A percentile compares a stretch with the other conserved stretches of the same genome.
Conservation (phyloP, 2,888 invertebrate species). For the Lasioglossum lativentre region DNA sequence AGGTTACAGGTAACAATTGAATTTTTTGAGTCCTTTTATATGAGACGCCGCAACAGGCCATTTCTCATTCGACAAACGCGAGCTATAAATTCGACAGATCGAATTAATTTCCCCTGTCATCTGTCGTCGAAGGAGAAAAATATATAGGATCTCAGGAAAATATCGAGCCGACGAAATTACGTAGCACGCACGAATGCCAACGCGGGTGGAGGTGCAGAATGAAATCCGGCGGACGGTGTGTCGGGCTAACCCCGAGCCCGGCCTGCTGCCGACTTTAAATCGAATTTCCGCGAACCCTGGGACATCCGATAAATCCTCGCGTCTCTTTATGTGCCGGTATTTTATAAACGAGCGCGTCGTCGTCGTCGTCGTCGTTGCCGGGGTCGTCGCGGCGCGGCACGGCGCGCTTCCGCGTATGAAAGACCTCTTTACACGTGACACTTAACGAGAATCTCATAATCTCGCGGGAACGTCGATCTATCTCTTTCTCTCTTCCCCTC, state of each 20-base stretch:
- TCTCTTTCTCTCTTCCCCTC: slow-evolving; percentile 25
- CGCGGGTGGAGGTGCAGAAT: neutral
- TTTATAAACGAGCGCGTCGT: slow-evolving; percentile 59
- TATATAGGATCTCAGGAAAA: neutral
- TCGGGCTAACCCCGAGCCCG: neutral
- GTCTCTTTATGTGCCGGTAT: slow-evolving; percentile 61
- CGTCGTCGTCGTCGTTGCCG: slow-evolving; percentile 26
- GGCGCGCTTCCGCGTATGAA: slow-evolving; percentile 57
- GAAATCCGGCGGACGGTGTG: slow-evolving; percentile 5
- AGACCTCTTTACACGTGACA: slow-evolving; percentile 75
- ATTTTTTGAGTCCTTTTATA: too few relatives aligned
- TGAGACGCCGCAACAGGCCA: too few relatives aligned
- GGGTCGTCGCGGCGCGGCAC: neutral
- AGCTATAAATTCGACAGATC: neutral
- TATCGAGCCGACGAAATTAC: slow-evolving; percentile 2
- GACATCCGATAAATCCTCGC: slow-evolving; percentile 64
- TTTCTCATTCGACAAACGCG: neutral
- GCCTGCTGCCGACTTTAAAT: slow-evolving; percentile 42
- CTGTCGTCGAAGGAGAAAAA: neutral
- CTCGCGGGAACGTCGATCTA: slow-evolving; percentile 66
- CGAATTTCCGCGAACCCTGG: slow-evolving; percentile 49
- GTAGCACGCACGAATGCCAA: neutral
- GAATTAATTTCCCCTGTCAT: neutral
- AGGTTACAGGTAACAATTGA: too few relatives aligned
- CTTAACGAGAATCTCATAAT: slow-evolving; percentile 81